A percentile compares a stretch with the other conserved stretches of the same genome.
These are phyloP conservation scores for Antrozous pallidus DNA, from an alignment of 2,797 vertebrate species.

Conservation along the genomic window DNA sequence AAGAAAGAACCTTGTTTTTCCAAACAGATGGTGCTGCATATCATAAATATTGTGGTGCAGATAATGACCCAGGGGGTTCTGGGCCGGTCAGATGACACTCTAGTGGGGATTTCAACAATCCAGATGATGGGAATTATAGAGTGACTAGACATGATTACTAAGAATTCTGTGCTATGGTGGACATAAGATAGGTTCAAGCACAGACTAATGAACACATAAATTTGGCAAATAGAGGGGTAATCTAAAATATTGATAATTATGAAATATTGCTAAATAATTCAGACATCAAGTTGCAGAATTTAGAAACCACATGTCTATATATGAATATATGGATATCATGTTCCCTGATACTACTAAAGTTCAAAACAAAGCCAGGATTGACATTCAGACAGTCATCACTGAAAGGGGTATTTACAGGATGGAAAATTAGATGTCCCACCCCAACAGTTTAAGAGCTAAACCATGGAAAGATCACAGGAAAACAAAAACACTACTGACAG, in stretches of 20 bases:
- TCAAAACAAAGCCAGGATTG: background rate
- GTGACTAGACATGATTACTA: background rate
- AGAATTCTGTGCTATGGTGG: background rate
- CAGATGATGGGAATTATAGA: background rate
- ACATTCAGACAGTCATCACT: background rate
- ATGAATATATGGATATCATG: background rate
- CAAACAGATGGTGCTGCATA: constrained; percentile 8
- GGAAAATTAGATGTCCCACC: background rate
- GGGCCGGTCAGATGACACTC: background rate
- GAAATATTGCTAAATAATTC: constrained; percentile 16
- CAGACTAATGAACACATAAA: background rate
- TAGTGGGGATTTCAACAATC: background rate
- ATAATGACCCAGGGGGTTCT: constrained; percentile 7
- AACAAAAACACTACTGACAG: background rate
- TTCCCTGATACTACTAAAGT: background rate
- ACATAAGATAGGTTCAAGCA: background rate
- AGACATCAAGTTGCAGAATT: background rate
- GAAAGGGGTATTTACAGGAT: background rate
- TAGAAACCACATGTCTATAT: background rate
- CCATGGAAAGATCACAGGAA: background rate
- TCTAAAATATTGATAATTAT: background rate
- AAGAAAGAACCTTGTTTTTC: background rate
- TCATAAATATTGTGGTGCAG: constrained; percentile 24
- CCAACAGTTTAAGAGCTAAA: background rate
- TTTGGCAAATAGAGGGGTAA: background rate